Base-by-base conservation (phyloP, 2,113 vertebrate genomes). In the Rousettus leschenaultii region DNA sequence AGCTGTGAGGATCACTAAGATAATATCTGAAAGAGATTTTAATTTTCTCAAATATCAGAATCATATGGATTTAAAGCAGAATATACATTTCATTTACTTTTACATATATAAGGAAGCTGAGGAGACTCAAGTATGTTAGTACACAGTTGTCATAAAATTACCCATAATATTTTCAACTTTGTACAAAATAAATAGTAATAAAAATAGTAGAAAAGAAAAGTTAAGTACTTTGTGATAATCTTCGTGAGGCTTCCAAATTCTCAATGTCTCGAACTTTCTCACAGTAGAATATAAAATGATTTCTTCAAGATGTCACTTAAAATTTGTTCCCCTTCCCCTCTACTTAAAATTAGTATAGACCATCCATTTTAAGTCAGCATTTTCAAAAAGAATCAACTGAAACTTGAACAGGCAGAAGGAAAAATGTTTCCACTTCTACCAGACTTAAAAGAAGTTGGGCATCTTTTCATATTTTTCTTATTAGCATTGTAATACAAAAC, bases 341-440 rank as follows among this genome's bases (percentile, higher is more conserved):
- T 33, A 73, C 82, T 94, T 86, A 90, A 90, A 85, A 88, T 74
- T 24, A 75, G 80, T 48, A 86, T 79, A 89, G 88, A 59, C 86
- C 86, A 78, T 96, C 86, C 91, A 96, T 89, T 95, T 94, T 78
- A 94, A 96, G 91, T 96, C 94, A 96, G 88, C 89, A n/a, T 96
- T 96, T 97, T 96, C 77, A 94, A 89, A 92, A 92, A 95, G 65
- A 83, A 94, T 86, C 96, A 93, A 89, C 84, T 96, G 93, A 97
- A 97, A 97, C 83, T 96, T 96, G 97, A 97, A 96, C 65, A 63
- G 74, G 35, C 91, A 94, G 80, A 91, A 97, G 89, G 77, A 92
- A 97, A 96, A 97, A 94, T 94, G 86, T 97, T 97, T 97, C 97
- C 97, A 97, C 91, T 97, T 93, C 93, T 53, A 82, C 74, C 79